Evolutionary conservation across 2,888 invertebrate species (phyloP), one percentile per base, ranked within the genome.

Genomic region (Caenorhabditis becei): DNA sequence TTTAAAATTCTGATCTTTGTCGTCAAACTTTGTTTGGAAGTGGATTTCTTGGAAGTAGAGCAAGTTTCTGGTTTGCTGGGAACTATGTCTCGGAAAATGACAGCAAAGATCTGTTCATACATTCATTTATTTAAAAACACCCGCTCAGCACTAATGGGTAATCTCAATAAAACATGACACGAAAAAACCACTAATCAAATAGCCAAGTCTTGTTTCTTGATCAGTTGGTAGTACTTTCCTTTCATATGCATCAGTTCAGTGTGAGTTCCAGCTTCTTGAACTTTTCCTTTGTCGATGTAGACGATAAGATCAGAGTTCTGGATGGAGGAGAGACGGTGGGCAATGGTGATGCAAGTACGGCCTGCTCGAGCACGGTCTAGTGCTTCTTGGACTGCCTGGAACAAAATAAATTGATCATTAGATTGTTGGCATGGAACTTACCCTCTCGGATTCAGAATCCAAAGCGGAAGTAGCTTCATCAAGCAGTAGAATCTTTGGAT

Each of bases 381-480:
- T 1, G 88, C 88, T 67, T 88, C 87, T 83, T 88, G 88, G 2
- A 88, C 88, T 18, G 86, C 87, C 84, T 86, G 71, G 24, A 85
- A 62, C 23, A 51, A 18, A 32, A 35, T 18, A 32, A 32, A 32
- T 7, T 10, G 10, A 7, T 10, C 32, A 32, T 32, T 10, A 7
- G 32, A 32, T 32, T 10, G 32, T 32, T 32, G 32, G 32, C 32
- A 4, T 32, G 10, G 10, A 10, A 62, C 72, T 63, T 37, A 81
- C 80, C 26, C 77, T 74, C 35, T 83, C 83, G 14, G 77, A 72
- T 37, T 83, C 81, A 0, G 83, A 83, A 83, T 93, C 93, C 11
- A 86, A 51, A 11, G 84, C 84, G 8, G 81, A 80, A n/a, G 86
- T 86, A 0, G 86, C 86, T 67, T 86, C 86, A 51, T 86, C 86